Conservation (phyloP, 2,888 invertebrate species). For the Saturnia japonica region DNA sequence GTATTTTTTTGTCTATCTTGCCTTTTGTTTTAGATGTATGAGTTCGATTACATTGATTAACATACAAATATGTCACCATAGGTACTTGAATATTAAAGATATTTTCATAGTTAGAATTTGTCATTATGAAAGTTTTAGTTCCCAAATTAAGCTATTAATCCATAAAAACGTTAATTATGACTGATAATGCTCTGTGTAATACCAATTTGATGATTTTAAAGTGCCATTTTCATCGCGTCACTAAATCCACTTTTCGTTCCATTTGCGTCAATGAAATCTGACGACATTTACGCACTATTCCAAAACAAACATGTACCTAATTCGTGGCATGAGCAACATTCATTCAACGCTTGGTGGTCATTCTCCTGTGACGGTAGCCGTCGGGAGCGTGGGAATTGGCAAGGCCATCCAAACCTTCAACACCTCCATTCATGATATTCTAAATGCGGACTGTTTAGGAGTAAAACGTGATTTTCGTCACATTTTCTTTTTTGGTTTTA, state of each 20-base stretch:
- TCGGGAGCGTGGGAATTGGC: conserved; percentile 1
- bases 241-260: neutral
- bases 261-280: neutral
- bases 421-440: conserved; percentile 12
- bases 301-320: neutral
- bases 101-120: too few species aligned
- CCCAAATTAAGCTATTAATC: too few species aligned
- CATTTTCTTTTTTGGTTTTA: neutral
- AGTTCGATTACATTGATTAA: neutral
- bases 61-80: neutral
- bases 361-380: conserved; percentile 9
- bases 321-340: neutral
- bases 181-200: too few species aligned
- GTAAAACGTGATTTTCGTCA: conserved; percentile 5
- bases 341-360: neutral
- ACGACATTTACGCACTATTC: conserved; percentile 1
- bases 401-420: conserved; percentile 6
- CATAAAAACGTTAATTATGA: too few species aligned
- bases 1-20: too few species aligned
- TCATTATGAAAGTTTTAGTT: too few species aligned
- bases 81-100: too few species aligned
- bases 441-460: conserved; percentile 1
- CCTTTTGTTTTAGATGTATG: too few species aligned
- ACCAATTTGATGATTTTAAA: too few species aligned
- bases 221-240: neutral